phyloP scores from a whole-genome alignment of 1,140 invertebrate genomes.

The Aplysia californica region DNA sequence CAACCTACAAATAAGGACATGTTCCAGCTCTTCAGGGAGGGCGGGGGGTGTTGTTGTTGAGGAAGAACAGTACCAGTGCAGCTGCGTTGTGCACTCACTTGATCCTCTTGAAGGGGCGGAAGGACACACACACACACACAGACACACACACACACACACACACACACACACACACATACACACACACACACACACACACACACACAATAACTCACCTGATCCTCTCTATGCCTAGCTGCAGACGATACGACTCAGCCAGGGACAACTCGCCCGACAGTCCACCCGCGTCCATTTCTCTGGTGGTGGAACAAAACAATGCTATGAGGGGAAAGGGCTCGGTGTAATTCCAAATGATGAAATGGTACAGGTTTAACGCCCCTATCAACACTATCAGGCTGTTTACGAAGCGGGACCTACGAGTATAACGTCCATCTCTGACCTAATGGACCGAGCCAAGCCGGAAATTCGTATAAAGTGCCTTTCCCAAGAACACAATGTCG shows the following conservation, averaged over 20 bases:
- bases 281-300: constrained; percentile 57
- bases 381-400: neutral
- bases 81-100: neutral
- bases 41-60: neutral
- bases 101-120: neutral
- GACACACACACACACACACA: neutral
- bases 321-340: neutral
- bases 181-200: too few species aligned
- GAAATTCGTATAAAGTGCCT: neutral
- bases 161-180: neutral
- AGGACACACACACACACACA: neutral
- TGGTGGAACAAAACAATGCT: constrained; percentile 23
- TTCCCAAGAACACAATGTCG: too few species aligned
- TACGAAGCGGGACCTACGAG: neutral
- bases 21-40: too few species aligned
- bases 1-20: too few species aligned
- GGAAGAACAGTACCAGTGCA: neutral
- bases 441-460: too few species aligned
- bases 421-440: neutral
- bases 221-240: constrained; percentile 86
- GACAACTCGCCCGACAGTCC: constrained; percentile 58
- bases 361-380: too few species aligned
- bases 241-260: constrained; percentile 82
- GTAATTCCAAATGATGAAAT: neutral
- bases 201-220: constrained; percentile 59